Conservation (phyloP, 2,113 vertebrate genomes). For the Holacanthus passer region DNA sequence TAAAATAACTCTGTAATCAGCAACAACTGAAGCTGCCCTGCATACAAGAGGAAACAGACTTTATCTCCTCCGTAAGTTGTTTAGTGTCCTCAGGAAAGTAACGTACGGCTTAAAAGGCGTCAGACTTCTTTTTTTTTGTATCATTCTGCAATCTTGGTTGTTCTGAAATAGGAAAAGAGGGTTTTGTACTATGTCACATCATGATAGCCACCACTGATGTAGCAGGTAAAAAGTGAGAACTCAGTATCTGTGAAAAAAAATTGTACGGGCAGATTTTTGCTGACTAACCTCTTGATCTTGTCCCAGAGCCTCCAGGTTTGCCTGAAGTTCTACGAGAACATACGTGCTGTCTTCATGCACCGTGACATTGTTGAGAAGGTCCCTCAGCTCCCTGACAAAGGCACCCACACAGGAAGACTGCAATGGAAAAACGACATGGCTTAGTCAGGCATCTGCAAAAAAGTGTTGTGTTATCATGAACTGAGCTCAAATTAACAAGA, state of each 20-base stretch:
- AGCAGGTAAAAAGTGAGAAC: neutral
- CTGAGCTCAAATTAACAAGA: neutral
- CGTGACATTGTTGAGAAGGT: constrained; percentile 2
- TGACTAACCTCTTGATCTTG: neutral
- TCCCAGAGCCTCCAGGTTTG: accelerated
- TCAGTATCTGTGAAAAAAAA: neutral
- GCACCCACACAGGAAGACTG: constrained; percentile 18
- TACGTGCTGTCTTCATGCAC: accelerated
- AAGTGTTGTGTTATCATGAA: neutral
- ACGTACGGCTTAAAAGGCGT: accelerated
- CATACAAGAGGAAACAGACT: neutral
- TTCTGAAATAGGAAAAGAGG: constrained; percentile 42
- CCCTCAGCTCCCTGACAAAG: neutral
- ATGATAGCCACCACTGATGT: neutral
- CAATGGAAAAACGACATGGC: neutral
- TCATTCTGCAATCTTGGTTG: accelerated
- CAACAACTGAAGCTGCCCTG: neutral
- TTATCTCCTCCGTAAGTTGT: neutral
- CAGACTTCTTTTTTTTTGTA: accelerated
- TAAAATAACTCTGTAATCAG: neutral
- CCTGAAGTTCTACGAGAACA: accelerated
- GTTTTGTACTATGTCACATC: neutral
- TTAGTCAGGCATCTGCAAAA: neutral
- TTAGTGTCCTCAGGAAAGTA: accelerated
- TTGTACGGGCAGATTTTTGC: neutral